Evolutionary conservation across 2,888 invertebrate species (phyloP).

Genomic region (Apamea anceps): DNA sequence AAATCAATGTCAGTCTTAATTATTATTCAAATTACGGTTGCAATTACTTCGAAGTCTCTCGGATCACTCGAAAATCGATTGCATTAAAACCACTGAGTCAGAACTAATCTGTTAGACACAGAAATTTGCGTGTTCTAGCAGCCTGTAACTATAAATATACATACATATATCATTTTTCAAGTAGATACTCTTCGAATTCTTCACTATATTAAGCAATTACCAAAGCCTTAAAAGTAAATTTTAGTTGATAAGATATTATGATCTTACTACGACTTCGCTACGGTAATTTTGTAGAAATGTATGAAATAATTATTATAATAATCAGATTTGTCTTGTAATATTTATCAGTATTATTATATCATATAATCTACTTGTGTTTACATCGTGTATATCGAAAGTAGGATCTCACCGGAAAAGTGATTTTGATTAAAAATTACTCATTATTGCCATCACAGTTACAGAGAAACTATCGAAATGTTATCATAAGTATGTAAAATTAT

Average conservation of each 20-base stretch:
- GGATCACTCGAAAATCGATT: conserved; percentile 24
- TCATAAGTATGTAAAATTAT: conserved; percentile 66
- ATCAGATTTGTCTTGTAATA: conserved; percentile 54
- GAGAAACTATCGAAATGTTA: conserved; percentile 64
- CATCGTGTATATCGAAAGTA: conserved; percentile 58
- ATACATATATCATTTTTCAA: conserved; percentile 1
- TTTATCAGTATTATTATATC: conserved; percentile 69
- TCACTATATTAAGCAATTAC: conserved; percentile 66
- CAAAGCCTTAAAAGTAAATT: conserved; percentile 72
- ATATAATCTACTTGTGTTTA: conserved; percentile 56
- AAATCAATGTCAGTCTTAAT: conserved; percentile 24
- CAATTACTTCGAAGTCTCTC: conserved; percentile 12
- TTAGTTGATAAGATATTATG: conserved; percentile 53
- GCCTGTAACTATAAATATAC: no score
- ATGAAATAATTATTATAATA: conserved; percentile 35
- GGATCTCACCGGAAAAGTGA: conserved; percentile 69
- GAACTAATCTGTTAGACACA: conserved; percentile 20
- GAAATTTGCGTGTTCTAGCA: conserved; percentile 16
- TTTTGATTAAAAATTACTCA: conserved; percentile 66
- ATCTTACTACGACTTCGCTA: conserved; percentile 42
- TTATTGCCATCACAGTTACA: conserved; percentile 71
- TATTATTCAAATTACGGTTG: conserved; percentile 18
- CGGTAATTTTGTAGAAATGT: conserved; percentile 39
- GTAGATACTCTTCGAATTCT: conserved; percentile 6
- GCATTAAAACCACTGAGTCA: neutral